Conservation (phyloP, 1,140 invertebrate species). For the Zelostemma sp. region DNA sequence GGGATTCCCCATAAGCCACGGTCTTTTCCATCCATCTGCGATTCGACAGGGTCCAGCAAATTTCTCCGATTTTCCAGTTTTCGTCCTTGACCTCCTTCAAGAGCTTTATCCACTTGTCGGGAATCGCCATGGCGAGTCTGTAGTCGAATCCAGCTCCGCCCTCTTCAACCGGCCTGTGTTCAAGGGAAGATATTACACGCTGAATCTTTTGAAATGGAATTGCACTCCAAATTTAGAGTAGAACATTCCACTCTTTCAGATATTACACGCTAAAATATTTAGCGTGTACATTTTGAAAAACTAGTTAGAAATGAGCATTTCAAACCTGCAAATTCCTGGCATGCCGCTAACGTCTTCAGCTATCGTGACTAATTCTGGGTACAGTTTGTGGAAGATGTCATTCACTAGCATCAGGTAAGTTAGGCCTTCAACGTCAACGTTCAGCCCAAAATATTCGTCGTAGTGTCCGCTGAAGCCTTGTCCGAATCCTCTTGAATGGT, state of each 20-base stretch:
- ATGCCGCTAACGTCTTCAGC: conserved; percentile 99
- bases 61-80: conserved; percentile 93
- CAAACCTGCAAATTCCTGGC: conserved; percentile 90
- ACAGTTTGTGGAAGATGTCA: conserved; percentile 87
- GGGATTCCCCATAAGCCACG: conserved; percentile 97
- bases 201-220: conserved; percentile 10
- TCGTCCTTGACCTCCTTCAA: conserved; percentile 90
- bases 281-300: too few species aligned
- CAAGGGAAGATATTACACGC: conserved; percentile 1
- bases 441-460: conserved; percentile 97
- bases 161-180: conserved; percentile 81
- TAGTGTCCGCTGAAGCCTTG: conserved; percentile 96
- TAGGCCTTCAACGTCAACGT: conserved; percentile 96
- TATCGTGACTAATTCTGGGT: conserved; percentile 90
- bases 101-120: conserved; percentile 98
- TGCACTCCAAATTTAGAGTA: too few species aligned
- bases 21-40: conserved; percentile 95
- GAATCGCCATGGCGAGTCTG: conserved; percentile 97
- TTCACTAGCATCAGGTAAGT: conserved; percentile 98
- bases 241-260: too few species aligned
- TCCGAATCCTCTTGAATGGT: conserved; percentile 94
- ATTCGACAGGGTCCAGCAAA: conserved; percentile 96
- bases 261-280: too few species aligned
- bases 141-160: conserved; percentile 98
- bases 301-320: too few species aligned